Evolutionary conservation across 2,888 invertebrate genomes (phyloP), one percentile per base, ranked within the genome.

Genomic region (Agrochola macilenta): DNA sequence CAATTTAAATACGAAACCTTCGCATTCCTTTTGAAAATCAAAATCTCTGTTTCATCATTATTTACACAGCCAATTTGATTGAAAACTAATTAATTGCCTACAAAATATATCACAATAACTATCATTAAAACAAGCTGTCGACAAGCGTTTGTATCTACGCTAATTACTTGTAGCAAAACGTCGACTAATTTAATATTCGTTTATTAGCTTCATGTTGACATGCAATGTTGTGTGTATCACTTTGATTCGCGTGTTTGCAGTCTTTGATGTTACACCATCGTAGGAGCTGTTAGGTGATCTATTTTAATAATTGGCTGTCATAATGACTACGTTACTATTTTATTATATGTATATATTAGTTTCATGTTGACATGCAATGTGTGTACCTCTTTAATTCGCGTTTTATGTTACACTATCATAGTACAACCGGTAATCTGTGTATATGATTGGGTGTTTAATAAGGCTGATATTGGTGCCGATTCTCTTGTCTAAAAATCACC

Each of bases 311-410:
- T 66, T 30, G 20, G 49, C 5, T 49, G 17, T 49, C 17, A 17
- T 2, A 46, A 46, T 46, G 46, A 46, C 5, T 46, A 14, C 46
- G 46, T 46, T 14, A 14, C 14, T 14, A 14, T 46, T 46, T 46
- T 14, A 14, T 14, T 46, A 46, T 14, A 5, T 46, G 46, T 46
- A 46, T 46, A 46, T 5, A 76, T 58, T 71, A 52, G 30, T 76
- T 72, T 72, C 35, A 23, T 76, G 63, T 76, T 68, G 80, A 66
- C 75, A 84, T 80, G 86, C 86, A 30, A 83, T 80, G 68, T 76
- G 64, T 46, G 46, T 58, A 54, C 7, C 12, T 52, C 5, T 72
- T 66, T 58, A 2, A 52, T 54, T 77, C n/a, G 82, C 70, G 49
- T 64, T 23, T 81, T 69, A 69, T 35, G 46, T 61, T 35, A 78